These are phyloP conservation scores for Melanocharis versteri DNA, from an alignment of 2,113 vertebrate genomes.

Conservation along the genomic window DNA sequence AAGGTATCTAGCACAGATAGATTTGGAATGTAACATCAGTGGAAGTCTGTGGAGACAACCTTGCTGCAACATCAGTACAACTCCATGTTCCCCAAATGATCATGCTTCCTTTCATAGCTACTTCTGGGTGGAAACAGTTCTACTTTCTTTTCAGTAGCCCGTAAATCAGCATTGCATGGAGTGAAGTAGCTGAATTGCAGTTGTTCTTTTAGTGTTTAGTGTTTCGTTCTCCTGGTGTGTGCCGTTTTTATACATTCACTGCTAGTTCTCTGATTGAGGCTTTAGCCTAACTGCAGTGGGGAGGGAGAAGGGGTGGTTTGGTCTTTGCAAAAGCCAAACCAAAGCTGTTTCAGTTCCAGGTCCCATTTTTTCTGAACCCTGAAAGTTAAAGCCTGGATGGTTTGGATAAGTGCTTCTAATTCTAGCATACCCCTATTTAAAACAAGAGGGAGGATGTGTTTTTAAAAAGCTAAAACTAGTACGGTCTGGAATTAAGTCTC, in stretches of 20 bases:
- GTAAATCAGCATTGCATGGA: background rate
- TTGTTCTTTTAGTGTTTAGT: background rate
- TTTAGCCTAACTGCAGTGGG: background rate
- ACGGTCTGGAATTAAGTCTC: background rate
- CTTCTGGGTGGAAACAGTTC: background rate
- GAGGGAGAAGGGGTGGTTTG: background rate
- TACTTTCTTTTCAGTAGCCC: background rate
- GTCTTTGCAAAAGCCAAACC: conserved; percentile 23
- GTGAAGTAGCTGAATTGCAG: background rate
- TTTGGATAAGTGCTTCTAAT: conserved; percentile 41
- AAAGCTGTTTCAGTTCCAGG: background rate
- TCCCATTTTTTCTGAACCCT: background rate
- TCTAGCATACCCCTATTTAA: conserved; percentile 20
- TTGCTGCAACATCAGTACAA: background rate
- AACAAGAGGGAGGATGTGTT: conserved; percentile 20
- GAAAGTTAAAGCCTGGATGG: background rate
- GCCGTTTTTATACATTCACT: background rate
- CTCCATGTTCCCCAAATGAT: background rate
- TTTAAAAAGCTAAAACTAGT: conserved; percentile 29
- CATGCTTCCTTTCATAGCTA: background rate
- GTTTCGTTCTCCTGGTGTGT: background rate
- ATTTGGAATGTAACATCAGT: background rate
- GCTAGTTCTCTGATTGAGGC: background rate
- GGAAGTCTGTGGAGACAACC: background rate
- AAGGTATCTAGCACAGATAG: background rate